Base-by-base conservation (phyloP, 2,113 vertebrate genomes). In the Glaucidium brasilianum region DNA sequence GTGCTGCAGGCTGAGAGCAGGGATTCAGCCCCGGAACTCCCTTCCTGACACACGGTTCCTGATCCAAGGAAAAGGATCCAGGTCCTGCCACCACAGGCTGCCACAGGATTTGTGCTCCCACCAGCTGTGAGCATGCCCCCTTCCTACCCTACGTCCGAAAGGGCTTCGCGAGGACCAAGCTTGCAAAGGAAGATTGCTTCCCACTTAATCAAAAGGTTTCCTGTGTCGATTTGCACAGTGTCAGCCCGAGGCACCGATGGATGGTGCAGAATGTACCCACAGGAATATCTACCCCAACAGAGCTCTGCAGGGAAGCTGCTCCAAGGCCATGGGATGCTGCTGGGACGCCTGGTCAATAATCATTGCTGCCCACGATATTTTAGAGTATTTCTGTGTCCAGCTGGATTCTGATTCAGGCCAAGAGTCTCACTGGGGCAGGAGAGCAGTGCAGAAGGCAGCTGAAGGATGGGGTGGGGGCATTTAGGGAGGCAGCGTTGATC, bases 41-140 rank as follows among this genome's bases (percentile, higher is more conserved):
- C n/a, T 53, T 67, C 49, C 52, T 45, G 43, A 45, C 20, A 0
- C 62, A 2, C 4, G 2, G 35, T 7, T 76, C 22, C 71, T 19
- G 35, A 41, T 37, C 69, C 50, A 18, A n/a, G n/a, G n/a, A n/a
- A 41, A 75, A 50, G n/a, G 53, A 45, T 35, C 64, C 34, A 37
- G 34, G 34, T 75, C 59, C 29, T 45, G 39, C 29, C 34, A 32
- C 52, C 3, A 8, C 35, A 52, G 37, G 16, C n/a, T 58, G 30
- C 39, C 37, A 23, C n/a, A 9, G 23, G 12, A 11, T 62, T 45
- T 53, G 32, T 78, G 34, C 35, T 81, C 62, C 35, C 56, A 11
- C 13, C 0, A 1, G 22, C 55, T 53, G 45, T 0, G 2, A 83
- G 50, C 5, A 2, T 25, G 15, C 7, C 22, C 25, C 5, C 1